Conservation (phyloP, 64 coral and sea anemone genomes). For the Montipora cactus region DNA sequence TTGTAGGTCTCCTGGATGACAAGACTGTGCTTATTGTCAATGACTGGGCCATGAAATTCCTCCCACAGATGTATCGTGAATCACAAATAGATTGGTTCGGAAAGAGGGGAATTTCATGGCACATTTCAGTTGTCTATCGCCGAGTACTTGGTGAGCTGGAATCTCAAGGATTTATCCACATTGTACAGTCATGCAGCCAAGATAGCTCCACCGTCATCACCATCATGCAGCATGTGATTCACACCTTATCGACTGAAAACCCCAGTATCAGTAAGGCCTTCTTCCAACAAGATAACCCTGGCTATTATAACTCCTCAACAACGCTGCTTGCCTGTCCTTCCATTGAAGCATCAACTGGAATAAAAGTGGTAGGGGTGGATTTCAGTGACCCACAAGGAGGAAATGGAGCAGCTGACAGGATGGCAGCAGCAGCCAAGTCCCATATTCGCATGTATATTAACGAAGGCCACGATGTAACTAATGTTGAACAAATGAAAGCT, state of each 20-base stretch:
- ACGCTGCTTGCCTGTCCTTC: slow-evolving; percentile 25
- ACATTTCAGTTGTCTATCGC: not conserved
- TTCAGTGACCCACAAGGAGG: slow-evolving; percentile 67
- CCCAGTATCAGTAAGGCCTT: not conserved
- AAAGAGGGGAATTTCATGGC: not conserved
- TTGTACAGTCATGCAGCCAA: not conserved
- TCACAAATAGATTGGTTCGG: not conserved
- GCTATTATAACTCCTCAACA: slow-evolving; percentile 35
- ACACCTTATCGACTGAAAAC: not conserved
- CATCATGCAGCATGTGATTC: not conserved
- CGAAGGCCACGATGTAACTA: not conserved
- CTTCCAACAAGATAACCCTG: not conserved
- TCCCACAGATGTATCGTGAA: not conserved
- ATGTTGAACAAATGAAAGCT: slow-evolving; percentile 3
- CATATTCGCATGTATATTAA: slow-evolving; percentile 19
- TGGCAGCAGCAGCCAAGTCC: slow-evolving; percentile 42
- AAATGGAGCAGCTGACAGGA: slow-evolving; percentile 29
- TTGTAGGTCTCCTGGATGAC: not conserved
- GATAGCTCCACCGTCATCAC: not conserved
- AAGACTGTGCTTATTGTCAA: not conserved
- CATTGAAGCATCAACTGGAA: not conserved
- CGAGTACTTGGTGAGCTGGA: not conserved
- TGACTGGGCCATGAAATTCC: not conserved
- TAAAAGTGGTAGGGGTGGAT: slow-evolving; percentile 34
- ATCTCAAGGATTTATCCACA: not conserved